Base-by-base conservation (phyloP, 2,888 invertebrate species). In the Maniola hyperantus region DNA sequence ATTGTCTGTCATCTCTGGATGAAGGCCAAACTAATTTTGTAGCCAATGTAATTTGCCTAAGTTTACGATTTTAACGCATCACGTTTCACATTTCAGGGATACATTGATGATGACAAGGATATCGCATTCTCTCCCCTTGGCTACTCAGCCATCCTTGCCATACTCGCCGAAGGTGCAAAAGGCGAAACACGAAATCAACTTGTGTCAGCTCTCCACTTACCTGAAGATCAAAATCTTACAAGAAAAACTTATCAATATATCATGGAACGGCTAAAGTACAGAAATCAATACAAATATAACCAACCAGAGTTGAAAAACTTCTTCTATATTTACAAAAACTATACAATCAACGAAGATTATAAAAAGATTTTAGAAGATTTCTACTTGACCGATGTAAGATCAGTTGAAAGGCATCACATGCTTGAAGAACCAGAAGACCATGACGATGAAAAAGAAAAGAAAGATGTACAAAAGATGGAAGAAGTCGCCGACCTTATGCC, bases 251-350 rank as follows among this genome's bases (percentile, higher is more conserved):
- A 91, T 77, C 85, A 84, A 6, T 87, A 83, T 57, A 90, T 93
- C 7, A 88, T 94, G 84, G 87, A 92, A 61, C 84, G 92, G 57
- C 76, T 93, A n/a, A 91, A 88, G 72, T 93, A 93, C 60, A 89
- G 83, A 2, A 85, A 91, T 61, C 87, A 90, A 68, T 92, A 91
- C 72, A 88, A 89, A 80, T 83, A 85, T 64, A 93, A 93, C 71
- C 87, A 89, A 67, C 95, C 95, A 0, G 94, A 95, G 72, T 86
- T 95, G 71, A 94, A 94, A 77, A 95, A 94, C 74, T 95, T 93
- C 89, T 93, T 95, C 76, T 95, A 95, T 74, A 93, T 95, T 6
- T 95, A 95, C 80, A 94, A 94, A 75, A 95, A 95, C 74, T 93
- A 94, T 76, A 93, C 94, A 0, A 93, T 94, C 4, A 92, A 93